Evolutionary conservation across 1,140 invertebrate genomes (phyloP), one percentile per base, ranked within the genome.

Genomic region (Cydia strobilella): DNA sequence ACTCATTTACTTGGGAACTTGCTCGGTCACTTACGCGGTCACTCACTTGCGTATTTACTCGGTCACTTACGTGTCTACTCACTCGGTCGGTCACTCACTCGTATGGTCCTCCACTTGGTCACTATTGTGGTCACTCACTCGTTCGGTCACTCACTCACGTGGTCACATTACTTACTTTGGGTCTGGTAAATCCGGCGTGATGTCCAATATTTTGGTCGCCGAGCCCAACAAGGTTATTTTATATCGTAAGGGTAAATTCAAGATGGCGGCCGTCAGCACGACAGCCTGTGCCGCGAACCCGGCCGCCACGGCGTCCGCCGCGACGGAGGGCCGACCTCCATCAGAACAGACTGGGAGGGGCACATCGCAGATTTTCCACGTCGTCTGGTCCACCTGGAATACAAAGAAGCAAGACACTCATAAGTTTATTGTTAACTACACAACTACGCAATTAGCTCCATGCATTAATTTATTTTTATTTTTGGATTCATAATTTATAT

Each of bases 141-240:
- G 2, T 4, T 27, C 27, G 27, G 27, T 27, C 27, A 27, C 27
- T 27, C 27, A 27, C 82, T n/a, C n/a, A n/a, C n/a, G n/a, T n/a
- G n/a, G n/a, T n/a, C n/a, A n/a, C n/a, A n/a, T n/a, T n/a, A n/a
- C 88, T 89, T 54, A 90, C 90, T 92, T 90, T 0, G 90, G 90
- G 74, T 90, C 87, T 7, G 90, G 90, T 62, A 89, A 74, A 39
- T 91, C 90, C 0, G 86, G 84, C 0, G 86, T 87, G 0, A 89
- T 79, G 72, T 93, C 93, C 65, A 91, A 35, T 74, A 93, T 92
- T 74, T 93, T 92, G 51, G 84, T 90, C 5, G 91, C 84, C 0
- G 90, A 92, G 0, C 91, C 92, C 10, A 90, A 73, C 25, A 93
- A 72, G 0, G 85, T 87, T 18, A 93, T 85, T 39, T 86, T 85